These are phyloP conservation scores for Suricata suricatta DNA, from an alignment of 2,113 vertebrate genomes.

Conservation along the genomic window DNA sequence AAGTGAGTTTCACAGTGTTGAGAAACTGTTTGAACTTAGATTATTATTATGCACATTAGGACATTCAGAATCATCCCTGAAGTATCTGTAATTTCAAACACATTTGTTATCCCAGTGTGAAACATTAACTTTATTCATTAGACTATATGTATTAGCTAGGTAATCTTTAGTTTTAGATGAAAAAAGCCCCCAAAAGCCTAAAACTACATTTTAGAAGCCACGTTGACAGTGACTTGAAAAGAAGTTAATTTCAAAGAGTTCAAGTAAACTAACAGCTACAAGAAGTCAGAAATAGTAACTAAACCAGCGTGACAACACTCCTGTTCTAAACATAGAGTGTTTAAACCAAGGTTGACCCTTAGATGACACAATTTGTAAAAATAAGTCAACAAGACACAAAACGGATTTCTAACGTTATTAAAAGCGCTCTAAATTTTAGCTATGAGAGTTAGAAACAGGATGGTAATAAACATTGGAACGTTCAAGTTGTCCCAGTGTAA, in stretches of 20 bases:
- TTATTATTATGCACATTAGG: not conserved
- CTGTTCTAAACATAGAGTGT: not conserved
- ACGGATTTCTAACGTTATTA: not conserved
- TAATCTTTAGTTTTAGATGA: not conserved
- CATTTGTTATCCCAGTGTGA: not conserved
- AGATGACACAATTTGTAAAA: not conserved
- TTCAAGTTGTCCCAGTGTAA: not conserved
- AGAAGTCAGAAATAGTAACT: not conserved
- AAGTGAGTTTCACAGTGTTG: not conserved
- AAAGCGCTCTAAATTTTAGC: not conserved
- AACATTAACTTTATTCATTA: not conserved
- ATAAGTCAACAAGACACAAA: not conserved
- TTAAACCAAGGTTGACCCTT: not conserved
- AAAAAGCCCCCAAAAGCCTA: not conserved
- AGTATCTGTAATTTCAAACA: slow-evolving; percentile 14
- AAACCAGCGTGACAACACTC: not conserved
- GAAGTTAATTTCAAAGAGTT: not conserved
- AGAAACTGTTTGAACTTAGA: not conserved
- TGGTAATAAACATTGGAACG: not conserved
- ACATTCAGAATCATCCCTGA: not conserved
- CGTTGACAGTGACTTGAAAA: not conserved
- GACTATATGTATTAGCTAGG: not conserved
- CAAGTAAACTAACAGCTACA: not conserved
- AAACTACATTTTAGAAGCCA: not conserved
- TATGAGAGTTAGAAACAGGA: not conserved